Evolutionary conservation across 2,113 vertebrate genomes (phyloP).

Genomic region (Rhodinocichla rosea): DNA sequence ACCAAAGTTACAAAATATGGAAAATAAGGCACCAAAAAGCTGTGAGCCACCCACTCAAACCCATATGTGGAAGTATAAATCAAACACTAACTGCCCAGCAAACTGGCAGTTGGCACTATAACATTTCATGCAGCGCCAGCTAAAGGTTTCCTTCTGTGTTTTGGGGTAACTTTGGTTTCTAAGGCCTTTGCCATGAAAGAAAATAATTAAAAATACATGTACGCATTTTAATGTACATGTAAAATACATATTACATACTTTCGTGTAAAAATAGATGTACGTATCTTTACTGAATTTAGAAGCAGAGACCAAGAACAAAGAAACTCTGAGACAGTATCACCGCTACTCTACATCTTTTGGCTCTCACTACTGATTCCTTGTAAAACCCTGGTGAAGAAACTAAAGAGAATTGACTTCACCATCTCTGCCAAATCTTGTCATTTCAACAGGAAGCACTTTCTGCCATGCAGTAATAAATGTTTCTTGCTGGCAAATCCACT

Average conservation of each 20-base stretch:
- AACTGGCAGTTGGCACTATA: constrained; percentile 46
- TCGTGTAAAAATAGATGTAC: constrained; percentile 8
- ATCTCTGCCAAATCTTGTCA: not conserved
- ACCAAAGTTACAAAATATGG: constrained; percentile 35
- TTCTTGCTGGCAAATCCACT: constrained; percentile 17
- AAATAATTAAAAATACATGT: constrained; percentile 42
- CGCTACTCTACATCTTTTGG: rapidly evolving
- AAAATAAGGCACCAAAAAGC: constrained; percentile 57
- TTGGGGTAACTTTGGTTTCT: constrained; percentile 31
- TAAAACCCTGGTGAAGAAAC: not conserved
- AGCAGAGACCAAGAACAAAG: not conserved
- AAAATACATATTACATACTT: not conserved
- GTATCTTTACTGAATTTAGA: not conserved
- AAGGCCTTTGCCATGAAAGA: constrained; percentile 36
- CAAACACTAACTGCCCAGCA: constrained; percentile 58
- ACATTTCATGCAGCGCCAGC: constrained; percentile 20
- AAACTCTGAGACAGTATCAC: not conserved
- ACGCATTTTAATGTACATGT: not conserved
- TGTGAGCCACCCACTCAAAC: constrained; percentile 53
- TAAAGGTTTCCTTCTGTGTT: constrained; percentile 30
- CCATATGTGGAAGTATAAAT: constrained; percentile 68
- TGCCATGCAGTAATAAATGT: constrained; percentile 9
- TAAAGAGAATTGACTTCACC: not conserved
- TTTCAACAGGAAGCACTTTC: constrained; percentile 17
- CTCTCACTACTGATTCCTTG: not conserved